phyloP scores from a whole-genome alignment of 1,140 invertebrate genomes.

The Drosophila insularis region DNA sequence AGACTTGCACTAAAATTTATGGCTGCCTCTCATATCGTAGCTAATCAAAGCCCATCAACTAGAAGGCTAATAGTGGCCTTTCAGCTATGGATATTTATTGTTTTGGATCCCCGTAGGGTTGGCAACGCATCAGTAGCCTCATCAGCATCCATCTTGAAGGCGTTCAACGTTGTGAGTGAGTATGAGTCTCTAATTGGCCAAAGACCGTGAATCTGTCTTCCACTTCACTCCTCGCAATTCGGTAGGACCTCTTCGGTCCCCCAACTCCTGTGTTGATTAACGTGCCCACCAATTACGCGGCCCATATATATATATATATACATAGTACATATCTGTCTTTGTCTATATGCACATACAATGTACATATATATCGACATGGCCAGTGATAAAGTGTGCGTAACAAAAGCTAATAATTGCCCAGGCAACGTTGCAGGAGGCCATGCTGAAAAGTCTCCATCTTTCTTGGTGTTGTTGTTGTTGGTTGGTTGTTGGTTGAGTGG shows the following conservation, averaged over 20 bases:
- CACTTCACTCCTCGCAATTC: neutral
- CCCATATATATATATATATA: constrained; percentile 76
- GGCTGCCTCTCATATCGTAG: constrained; percentile 38
- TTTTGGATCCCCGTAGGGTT: constrained; percentile 31
- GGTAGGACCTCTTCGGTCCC: constrained; percentile 13
- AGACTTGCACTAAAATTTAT: constrained; percentile 44
- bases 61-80: constrained; percentile 64
- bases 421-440: constrained; percentile 69
- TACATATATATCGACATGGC: constrained; percentile 62
- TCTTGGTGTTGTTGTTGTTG: constrained; percentile 15
- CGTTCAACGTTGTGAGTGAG: constrained; percentile 36
- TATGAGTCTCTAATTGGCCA: constrained; percentile 72
- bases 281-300: constrained; percentile 78
- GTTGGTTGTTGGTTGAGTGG: constrained; percentile 69
- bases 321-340: constrained; percentile 10
- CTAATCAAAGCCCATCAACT: constrained; percentile 73
- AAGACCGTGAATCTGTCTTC: constrained; percentile 15
- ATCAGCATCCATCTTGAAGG: constrained; percentile 73
- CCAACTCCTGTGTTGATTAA: constrained; percentile 67
- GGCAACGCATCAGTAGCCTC: constrained; percentile 51
- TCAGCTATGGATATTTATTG: constrained; percentile 59
- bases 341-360: neutral
- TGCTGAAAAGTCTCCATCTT: constrained; percentile 56
- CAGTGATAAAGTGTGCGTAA: constrained; percentile 79
- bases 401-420: constrained; percentile 79